phyloP scores from a whole-genome alignment of 2,888 invertebrate species.

The Seira ritae region DNA sequence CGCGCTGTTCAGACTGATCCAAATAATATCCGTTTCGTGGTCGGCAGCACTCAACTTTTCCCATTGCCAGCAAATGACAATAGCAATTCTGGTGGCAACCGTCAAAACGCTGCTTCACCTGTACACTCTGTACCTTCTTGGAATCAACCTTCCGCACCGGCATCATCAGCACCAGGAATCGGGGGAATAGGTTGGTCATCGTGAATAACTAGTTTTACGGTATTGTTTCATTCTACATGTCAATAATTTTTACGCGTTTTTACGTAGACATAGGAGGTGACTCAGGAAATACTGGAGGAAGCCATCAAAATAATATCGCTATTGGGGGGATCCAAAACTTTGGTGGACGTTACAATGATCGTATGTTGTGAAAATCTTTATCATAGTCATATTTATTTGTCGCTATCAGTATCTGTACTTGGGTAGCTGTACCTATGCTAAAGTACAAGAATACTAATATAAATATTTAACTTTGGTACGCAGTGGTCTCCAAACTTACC shows the following conservation, averaged over 20 bases:
- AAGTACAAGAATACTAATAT: no score
- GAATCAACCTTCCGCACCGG: no score
- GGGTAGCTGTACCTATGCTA: no score
- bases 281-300: slow-evolving; percentile 11
- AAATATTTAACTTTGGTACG: neutral
- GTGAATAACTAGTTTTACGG: no score
- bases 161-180: no score
- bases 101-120: no score
- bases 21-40: slow-evolving; percentile 7
- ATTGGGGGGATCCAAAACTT: slow-evolving; percentile 36
- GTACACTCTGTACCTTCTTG: no score
- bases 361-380: slow-evolving; percentile 4
- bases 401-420: no score
- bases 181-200: no score
- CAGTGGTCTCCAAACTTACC: slow-evolving; percentile 11
- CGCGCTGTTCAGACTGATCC: neutral
- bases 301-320: slow-evolving; percentile 10
- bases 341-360: slow-evolving; percentile 21
- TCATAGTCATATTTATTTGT: neutral
- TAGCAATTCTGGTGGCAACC: neutral
- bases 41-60: slow-evolving; percentile 15
- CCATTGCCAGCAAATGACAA: neutral
- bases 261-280: no score
- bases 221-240: no score
- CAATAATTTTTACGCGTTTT: no score